Conservation (phyloP, 2,113 vertebrate genomes). For the Plecturocebus donacophilus region DNA sequence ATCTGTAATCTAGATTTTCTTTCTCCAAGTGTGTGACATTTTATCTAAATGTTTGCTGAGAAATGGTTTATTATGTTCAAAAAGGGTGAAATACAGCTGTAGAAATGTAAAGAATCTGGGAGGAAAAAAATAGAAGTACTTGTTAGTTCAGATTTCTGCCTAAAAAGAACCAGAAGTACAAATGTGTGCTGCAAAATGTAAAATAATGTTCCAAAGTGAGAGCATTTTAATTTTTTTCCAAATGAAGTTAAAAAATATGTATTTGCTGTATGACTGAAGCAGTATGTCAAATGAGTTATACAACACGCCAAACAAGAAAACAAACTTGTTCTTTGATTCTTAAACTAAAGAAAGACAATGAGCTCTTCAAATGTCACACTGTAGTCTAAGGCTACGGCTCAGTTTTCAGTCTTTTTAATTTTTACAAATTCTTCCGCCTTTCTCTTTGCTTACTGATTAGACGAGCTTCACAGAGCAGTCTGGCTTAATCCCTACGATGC, state of each 20-base stretch:
- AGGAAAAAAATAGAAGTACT: neutral
- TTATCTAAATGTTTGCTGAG: constrained; percentile 71
- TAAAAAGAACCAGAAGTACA: constrained; percentile 44
- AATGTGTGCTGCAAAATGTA: neutral
- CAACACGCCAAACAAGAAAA: neutral
- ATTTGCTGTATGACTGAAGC: neutral
- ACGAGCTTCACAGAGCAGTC: neutral
- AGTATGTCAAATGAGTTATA: neutral
- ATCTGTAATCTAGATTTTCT: constrained; percentile 18
- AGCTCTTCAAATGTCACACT: neutral
- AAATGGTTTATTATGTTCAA: neutral
- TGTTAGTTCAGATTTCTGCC: constrained; percentile 7
- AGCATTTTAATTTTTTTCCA: neutral
- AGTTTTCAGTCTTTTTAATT: neutral
- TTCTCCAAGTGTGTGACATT: constrained; percentile 13
- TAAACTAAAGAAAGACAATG: neutral
- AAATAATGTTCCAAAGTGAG: neutral
- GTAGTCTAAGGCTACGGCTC: neutral
- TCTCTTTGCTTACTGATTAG: neutral
- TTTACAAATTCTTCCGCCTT: neutral
- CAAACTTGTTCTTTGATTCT: neutral
- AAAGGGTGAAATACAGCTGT: neutral
- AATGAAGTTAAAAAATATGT: neutral
- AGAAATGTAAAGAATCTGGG: neutral
- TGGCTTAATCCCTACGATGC: neutral